These are phyloP conservation scores for Malurus cyaneus DNA, from an alignment of 2,113 vertebrate species.

Conservation along the genomic window DNA sequence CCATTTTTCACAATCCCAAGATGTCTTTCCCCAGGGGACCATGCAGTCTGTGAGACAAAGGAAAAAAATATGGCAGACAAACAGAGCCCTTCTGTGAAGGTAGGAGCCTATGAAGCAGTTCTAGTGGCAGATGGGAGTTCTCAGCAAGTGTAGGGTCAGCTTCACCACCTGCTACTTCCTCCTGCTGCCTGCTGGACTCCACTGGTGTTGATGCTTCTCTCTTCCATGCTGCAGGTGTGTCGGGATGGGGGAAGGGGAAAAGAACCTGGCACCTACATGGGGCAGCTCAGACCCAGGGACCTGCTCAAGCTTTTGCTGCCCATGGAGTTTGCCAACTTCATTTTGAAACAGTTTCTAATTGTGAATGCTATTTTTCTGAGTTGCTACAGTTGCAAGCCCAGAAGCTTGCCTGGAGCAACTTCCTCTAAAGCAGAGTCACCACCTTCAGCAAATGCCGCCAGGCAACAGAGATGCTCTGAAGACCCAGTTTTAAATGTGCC, in stretches of 20 bases:
- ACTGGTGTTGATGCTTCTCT: background rate
- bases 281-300: background rate
- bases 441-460: background rate
- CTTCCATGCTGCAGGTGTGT: background rate
- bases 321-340: background rate
- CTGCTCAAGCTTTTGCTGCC: rapidly evolving
- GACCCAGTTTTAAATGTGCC: too few species aligned
- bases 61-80: too few species aligned
- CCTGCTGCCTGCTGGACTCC: background rate
- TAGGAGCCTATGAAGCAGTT: background rate
- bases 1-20: background rate
- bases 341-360: background rate
- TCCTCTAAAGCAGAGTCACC: background rate
- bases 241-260: rapidly evolving
- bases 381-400: background rate
- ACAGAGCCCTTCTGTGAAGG: background rate
- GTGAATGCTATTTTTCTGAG: background rate
- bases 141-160: too few species aligned
- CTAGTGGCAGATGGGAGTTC: background rate
- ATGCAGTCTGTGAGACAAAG: background rate
- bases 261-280: too few species aligned
- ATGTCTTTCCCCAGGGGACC: rapidly evolving
- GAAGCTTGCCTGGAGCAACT: background rate
- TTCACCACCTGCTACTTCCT: background rate
- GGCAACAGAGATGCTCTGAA: background rate